phyloP scores from a whole-genome alignment of 2,888 invertebrate species.

The Colletes collaris region DNA sequence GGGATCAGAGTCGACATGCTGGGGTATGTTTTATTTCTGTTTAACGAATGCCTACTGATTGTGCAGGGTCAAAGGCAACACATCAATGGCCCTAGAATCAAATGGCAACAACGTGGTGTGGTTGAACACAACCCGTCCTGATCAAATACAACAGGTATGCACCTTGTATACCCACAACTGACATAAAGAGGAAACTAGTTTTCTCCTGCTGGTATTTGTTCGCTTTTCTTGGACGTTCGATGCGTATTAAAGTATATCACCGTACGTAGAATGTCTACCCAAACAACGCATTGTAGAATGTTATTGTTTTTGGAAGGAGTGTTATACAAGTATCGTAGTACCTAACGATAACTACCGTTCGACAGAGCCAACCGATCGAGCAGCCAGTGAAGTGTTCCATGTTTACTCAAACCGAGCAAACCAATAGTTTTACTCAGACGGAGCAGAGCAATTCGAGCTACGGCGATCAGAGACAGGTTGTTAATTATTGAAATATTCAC shows the following conservation, averaged over 20 bases:
- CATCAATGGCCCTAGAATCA: conserved; percentile 81
- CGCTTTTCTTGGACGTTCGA: conserved; percentile 23
- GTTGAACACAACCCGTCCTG: conserved; percentile 80
- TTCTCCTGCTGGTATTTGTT: conserved; percentile 34
- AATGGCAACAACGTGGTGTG: conserved; percentile 81
- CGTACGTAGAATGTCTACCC: conserved; percentile 59
- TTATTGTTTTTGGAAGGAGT: conserved; percentile 7
- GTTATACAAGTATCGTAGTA: neutral
- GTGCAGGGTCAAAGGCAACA: conserved; percentile 77
- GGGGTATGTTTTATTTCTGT: conserved; percentile 25
- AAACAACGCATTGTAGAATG: conserved; percentile 48
- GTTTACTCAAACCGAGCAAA: conserved; percentile 81
- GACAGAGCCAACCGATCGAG: conserved; percentile 74
- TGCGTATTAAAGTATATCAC: conserved; percentile 21
- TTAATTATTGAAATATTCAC: conserved; percentile 31
- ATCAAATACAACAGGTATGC: conserved; percentile 81
- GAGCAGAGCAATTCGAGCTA: conserved; percentile 80
- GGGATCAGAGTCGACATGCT: conserved; percentile 1
- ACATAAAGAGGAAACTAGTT: conserved; percentile 49
- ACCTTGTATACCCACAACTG: conserved; percentile 39
- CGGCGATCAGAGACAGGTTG: conserved; percentile 79
- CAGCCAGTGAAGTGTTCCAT: conserved; percentile 80
- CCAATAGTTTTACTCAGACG: conserved; percentile 79
- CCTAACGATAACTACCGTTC: conserved; percentile 63
- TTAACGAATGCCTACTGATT: conserved; percentile 73